A percentile compares a stretch with the other conserved stretches of the same genome.
Conservation (phyloP, 1,140 invertebrate species). For the Phenacoccus solenopsis region DNA sequence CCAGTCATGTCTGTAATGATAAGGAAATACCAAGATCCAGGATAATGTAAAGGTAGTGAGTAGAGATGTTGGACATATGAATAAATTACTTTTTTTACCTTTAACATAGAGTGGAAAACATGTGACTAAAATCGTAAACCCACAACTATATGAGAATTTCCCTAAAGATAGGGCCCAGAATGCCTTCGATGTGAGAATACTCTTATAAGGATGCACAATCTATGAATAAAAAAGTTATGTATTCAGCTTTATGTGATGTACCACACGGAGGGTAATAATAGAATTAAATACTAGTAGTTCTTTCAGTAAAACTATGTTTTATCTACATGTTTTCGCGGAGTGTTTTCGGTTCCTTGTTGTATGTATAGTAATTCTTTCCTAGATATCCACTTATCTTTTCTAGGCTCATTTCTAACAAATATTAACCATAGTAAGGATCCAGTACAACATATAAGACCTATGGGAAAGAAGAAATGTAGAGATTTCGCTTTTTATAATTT, state of each 20-base stretch:
- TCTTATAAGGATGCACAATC: neutral
- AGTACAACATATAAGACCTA: too few relatives aligned
- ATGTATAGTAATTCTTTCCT: neutral
- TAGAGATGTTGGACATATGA: too few relatives aligned
- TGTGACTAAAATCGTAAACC: neutral
- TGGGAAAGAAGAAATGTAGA: neutral
- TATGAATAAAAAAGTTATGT: neutral
- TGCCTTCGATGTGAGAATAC: neutral
- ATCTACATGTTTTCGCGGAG: neutral
- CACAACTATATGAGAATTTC: neutral
- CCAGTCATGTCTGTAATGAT: neutral
- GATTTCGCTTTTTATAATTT: neutral
- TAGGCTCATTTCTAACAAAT: neutral
- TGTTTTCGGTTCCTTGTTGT: neutral
- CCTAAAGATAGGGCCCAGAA: neutral
- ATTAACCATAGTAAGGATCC: neutral
- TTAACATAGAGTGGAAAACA: neutral
- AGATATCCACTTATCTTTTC: neutral
- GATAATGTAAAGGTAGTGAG: too few relatives aligned
- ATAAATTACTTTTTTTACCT: neutral
- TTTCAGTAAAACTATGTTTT: neutral
- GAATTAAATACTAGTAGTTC: neutral
- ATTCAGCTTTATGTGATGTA: too few relatives aligned
- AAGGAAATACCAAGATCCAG: too few relatives aligned
- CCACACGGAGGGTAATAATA: neutral